These are phyloP conservation scores for Bubalus kerabau DNA, from an alignment of 2,113 vertebrate genomes.

Conservation along the genomic window DNA sequence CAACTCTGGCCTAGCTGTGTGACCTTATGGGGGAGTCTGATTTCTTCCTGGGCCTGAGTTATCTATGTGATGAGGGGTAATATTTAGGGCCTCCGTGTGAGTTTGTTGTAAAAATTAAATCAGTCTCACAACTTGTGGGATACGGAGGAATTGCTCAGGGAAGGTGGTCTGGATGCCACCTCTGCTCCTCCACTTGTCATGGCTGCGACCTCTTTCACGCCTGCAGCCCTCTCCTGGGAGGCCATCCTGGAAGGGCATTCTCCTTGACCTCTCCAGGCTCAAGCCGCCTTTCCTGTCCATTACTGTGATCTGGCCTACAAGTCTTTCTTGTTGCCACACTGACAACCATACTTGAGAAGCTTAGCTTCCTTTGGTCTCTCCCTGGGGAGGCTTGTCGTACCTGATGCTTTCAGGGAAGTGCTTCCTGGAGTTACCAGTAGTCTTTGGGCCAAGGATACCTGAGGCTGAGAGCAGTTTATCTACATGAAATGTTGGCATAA, in stretches of 20 bases:
- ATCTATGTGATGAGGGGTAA: too few species aligned
- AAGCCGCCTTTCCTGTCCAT: background rate
- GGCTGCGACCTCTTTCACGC: background rate
- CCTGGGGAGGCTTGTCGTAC: background rate
- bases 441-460: background rate
- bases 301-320: background rate
- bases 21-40: background rate
- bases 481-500: background rate
- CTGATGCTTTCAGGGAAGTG: background rate
- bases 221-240: background rate
- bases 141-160: background rate
- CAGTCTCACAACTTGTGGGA: background rate
- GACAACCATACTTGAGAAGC: background rate
- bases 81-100: background rate
- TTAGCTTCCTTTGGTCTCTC: background rate
- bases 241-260: too few species aligned
- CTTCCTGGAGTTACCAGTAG: background rate
- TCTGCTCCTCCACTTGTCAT: background rate
- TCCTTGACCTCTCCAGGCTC: background rate
- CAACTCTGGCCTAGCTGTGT: background rate
- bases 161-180: background rate
- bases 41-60: background rate
- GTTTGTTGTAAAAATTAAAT: background rate
- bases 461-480: background rate
- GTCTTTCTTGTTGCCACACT: background rate